Evolutionary conservation across 2,113 vertebrate genomes (phyloP).

Genomic region (Hystrix brachyura): DNA sequence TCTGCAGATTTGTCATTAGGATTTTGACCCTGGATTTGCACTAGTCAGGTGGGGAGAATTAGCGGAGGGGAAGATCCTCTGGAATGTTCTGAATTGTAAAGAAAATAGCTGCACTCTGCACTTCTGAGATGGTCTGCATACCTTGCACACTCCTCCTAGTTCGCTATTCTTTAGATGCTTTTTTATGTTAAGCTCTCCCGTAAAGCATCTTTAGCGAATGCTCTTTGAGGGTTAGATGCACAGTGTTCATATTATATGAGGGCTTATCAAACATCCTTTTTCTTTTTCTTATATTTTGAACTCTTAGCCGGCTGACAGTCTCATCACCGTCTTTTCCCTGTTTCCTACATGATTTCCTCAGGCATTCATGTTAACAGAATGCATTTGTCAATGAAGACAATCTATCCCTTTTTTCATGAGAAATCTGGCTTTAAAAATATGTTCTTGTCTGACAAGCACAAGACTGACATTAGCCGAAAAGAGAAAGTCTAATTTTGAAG

Average conservation of each 20-base stretch:
- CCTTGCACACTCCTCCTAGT: background rate
- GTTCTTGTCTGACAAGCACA: conserved; percentile 36
- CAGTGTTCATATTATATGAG: background rate
- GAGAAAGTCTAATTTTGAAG: conserved; percentile 63
- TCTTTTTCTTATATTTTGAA: background rate
- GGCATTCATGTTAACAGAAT: conserved; percentile 2
- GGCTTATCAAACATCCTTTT: background rate
- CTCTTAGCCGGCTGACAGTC: background rate
- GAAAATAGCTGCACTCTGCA: background rate
- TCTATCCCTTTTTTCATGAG: background rate
- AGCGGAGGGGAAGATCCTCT: background rate
- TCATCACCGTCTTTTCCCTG: background rate
- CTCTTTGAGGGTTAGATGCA: background rate
- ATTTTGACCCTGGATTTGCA: conserved; percentile 32
- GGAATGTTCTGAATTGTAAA: conserved; percentile 24
- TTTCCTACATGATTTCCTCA: conserved; percentile 36
- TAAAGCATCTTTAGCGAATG: conserved; percentile 18
- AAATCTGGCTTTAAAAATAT: conserved; percentile 56
- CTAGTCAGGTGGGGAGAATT: background rate
- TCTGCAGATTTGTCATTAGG: conserved; percentile 51
- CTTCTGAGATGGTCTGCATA: background rate
- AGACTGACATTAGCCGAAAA: conserved; percentile 56
- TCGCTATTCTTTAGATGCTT: background rate
- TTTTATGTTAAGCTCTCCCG: background rate
- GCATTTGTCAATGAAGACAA: conserved; percentile 30